Conservation (phyloP, 1,140 invertebrate genomes). For the Drosophila triauraria region DNA sequence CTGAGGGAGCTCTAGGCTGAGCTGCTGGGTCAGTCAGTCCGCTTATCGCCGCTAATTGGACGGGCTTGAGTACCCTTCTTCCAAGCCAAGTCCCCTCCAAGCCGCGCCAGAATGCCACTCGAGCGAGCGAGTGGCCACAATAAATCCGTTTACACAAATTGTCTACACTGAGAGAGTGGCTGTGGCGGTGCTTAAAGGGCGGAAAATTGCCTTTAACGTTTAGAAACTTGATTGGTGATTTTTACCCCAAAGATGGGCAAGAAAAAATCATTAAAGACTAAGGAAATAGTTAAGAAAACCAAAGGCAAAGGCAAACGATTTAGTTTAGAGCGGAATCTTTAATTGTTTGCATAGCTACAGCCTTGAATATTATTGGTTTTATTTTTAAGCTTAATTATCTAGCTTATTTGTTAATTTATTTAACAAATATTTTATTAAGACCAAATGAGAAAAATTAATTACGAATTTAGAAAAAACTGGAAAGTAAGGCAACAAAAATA, state of each 20-base stretch:
- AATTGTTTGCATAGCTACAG: background rate
- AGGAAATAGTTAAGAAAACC: no score
- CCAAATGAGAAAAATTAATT: background rate
- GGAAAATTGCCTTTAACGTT: background rate
- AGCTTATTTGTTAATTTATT: background rate
- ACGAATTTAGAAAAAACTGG: no score
- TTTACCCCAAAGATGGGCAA: background rate
- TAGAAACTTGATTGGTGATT: no score
- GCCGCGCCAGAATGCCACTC: conserved; percentile 29
- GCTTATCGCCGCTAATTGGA: conserved; percentile 40
- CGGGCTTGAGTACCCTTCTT: conserved; percentile 5
- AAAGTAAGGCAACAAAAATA: no score
- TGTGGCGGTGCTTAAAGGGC: background rate
- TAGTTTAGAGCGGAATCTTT: no score
- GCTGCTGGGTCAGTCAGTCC: conserved; percentile 11
- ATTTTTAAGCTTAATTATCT: background rate
- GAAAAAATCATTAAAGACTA: background rate
- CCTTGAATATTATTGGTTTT: background rate
- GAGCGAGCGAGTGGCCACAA: conserved; percentile 12
- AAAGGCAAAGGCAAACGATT: background rate
- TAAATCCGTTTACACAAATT: conserved; percentile 11
- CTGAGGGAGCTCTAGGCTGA: background rate
- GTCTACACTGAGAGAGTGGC: conserved; percentile 2
- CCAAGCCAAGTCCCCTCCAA: conserved; percentile 6
- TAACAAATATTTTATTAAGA: background rate